Evolutionary conservation across 2,113 vertebrate genomes (phyloP).

Genomic region (Ophthalmotilapia sp.): DNA sequence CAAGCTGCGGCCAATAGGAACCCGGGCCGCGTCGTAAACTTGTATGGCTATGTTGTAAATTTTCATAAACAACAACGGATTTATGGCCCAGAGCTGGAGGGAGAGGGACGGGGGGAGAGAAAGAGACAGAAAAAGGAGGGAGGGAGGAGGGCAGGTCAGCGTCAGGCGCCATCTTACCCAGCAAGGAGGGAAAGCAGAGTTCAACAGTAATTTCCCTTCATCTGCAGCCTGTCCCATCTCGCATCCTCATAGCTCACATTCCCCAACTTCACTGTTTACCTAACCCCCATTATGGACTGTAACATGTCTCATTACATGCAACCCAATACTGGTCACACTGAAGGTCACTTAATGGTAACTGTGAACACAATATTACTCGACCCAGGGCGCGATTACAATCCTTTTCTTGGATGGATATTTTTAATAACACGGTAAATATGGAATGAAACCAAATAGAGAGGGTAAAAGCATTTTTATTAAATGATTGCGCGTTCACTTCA

Average conservation of each 20-base stretch:
- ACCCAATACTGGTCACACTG: neutral
- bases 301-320: neutral
- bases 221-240: constrained; percentile 50
- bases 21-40: constrained; percentile 91
- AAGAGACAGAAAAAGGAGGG: neutral
- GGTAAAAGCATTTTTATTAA: neutral
- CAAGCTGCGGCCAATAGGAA: constrained; percentile 84
- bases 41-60: constrained; percentile 99
- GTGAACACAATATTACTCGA: neutral
- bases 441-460: neutral
- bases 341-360: neutral
- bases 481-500: neutral
- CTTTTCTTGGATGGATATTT: neutral
- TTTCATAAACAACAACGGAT: constrained; percentile 99
- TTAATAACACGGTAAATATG: neutral
- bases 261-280: constrained; percentile 28
- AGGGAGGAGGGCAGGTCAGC: constrained; percentile 77
- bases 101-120: neutral
- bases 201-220: constrained; percentile 54
- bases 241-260: constrained; percentile 56
- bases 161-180: constrained; percentile 94
- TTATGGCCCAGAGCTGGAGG: constrained; percentile 90
- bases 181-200: constrained; percentile 61
- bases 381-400: neutral
- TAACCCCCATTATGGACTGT: neutral